Evolutionary conservation across 1,140 invertebrate species (phyloP).

Genomic region (Anastatus disparis): DNA sequence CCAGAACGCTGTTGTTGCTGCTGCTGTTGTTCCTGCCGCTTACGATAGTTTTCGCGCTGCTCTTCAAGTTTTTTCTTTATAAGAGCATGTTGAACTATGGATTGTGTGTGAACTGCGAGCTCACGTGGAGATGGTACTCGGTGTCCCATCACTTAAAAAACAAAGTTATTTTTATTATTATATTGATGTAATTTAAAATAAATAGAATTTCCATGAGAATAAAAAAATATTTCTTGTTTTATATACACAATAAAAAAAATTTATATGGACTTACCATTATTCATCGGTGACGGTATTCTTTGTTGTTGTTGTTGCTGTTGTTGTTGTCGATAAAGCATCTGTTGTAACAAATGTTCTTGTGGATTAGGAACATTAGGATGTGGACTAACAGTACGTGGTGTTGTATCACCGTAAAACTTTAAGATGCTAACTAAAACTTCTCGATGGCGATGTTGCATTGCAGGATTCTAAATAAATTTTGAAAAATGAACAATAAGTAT

Average conservation of each 20-base stretch:
- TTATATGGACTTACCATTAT: conserved; percentile 57
- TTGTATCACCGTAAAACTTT: conserved; percentile 67
- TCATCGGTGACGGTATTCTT: conserved; percentile 67
- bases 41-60: conserved; percentile 82
- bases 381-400: conserved; percentile 67
- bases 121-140: conserved; percentile 85
- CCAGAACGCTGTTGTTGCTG: conserved; percentile 60
- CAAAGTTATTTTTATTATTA: conserved; percentile 21
- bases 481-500: not conserved
- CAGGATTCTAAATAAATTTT: conserved; percentile 69
- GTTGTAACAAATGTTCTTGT: conserved; percentile 63
- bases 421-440: conserved; percentile 79
- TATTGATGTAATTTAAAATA: not conserved
- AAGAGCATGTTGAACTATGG: conserved; percentile 83
- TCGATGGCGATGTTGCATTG: conserved; percentile 75
- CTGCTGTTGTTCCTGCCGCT: conserved; percentile 77
- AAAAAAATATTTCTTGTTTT: not conserved
- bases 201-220: not conserved
- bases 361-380: conserved; percentile 57
- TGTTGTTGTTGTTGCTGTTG: conserved; percentile 60
- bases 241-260: too few relatives aligned
- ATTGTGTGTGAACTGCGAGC: conserved; percentile 83
- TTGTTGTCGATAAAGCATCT: conserved; percentile 61
- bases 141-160: conserved; percentile 70
- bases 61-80: conserved; percentile 89